phyloP scores from a whole-genome alignment of 2,888 invertebrate genomes.

The Heliconius sara region DNA sequence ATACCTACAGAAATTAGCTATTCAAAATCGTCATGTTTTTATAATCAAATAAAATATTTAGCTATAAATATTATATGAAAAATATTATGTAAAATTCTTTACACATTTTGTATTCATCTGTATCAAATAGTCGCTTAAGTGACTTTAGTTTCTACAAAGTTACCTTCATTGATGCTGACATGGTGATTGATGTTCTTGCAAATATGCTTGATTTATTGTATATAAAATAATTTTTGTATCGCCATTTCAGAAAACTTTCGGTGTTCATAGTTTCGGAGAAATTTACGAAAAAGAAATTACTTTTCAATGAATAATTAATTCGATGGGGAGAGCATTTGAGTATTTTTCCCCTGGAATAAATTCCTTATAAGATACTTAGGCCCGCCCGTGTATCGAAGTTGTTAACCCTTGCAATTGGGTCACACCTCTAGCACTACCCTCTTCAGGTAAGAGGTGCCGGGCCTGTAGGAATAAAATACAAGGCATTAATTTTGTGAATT shows the following conservation, averaged over 20 bases:
- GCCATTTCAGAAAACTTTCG: conserved; percentile 63
- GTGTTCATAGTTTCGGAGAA: conserved; percentile 58
- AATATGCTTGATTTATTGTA: conserved; percentile 46
- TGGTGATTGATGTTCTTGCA: conserved; percentile 47
- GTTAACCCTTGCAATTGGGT: conserved; percentile 84
- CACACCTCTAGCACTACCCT: conserved; percentile 85
- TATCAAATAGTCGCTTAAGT: conserved; percentile 24
- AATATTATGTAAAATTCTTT: neutral
- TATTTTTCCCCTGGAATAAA: conserved; percentile 78
- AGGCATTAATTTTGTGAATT: conserved; percentile 81
- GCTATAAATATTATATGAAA: neutral
- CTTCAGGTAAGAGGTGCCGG: conserved; percentile 85
- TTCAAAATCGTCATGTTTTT: conserved; percentile 18
- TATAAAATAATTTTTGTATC: conserved; percentile 53
- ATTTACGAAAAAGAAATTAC: conserved; percentile 52
- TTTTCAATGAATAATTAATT: conserved; percentile 62
- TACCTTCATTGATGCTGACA: conserved; percentile 51
- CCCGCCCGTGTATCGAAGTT: conserved; percentile 85
- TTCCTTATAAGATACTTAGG: conserved; percentile 82
- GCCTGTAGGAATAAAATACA: conserved; percentile 85
- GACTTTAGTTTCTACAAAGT: conserved; percentile 44
- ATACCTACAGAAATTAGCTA: neutral
- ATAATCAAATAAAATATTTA: neutral
- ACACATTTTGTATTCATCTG: neutral
- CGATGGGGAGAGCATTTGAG: conserved; percentile 66